Conservation (phyloP, 2,113 vertebrate species). For the Papio anubis region DNA sequence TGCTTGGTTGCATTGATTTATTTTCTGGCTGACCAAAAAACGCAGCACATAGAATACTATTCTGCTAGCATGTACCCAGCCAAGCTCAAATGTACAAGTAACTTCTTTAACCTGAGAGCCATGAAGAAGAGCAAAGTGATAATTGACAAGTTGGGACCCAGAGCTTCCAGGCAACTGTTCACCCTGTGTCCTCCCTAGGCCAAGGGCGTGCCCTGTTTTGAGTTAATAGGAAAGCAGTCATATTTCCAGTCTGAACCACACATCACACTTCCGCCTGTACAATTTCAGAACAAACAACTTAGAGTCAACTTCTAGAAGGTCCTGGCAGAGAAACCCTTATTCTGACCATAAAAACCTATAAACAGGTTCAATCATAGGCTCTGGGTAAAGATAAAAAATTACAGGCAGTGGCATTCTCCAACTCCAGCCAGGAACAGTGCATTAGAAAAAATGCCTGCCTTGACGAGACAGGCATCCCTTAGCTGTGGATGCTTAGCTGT, state of each 20-base stretch:
- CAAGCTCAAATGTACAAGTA: not conserved
- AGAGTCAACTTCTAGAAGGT: not conserved
- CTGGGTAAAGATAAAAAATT: not conserved
- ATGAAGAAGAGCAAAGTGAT: not conserved
- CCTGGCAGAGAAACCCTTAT: not conserved
- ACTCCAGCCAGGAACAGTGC: not conserved
- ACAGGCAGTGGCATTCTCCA: not conserved
- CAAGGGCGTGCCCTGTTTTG: not conserved
- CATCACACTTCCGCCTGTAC: not conserved
- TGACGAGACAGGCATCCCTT: not conserved
- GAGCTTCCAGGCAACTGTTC: not conserved
- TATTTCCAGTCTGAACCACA: not conserved
- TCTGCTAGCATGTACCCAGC: not conserved
- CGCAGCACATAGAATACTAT: not conserved
- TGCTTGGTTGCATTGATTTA: not conserved
- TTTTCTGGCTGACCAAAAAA: not conserved
- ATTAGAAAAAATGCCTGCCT: rapidly evolving
- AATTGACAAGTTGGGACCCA: not conserved
- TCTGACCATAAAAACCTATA: conserved; percentile 5
- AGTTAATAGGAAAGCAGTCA: not conserved
- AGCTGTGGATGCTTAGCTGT: not conserved
- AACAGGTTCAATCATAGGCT: not conserved
- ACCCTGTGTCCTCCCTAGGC: not conserved
- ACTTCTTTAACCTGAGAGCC: not conserved
- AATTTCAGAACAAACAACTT: not conserved